Conservation (phyloP, 2,113 vertebrate genomes). For the Chaenogobius annularis region DNA sequence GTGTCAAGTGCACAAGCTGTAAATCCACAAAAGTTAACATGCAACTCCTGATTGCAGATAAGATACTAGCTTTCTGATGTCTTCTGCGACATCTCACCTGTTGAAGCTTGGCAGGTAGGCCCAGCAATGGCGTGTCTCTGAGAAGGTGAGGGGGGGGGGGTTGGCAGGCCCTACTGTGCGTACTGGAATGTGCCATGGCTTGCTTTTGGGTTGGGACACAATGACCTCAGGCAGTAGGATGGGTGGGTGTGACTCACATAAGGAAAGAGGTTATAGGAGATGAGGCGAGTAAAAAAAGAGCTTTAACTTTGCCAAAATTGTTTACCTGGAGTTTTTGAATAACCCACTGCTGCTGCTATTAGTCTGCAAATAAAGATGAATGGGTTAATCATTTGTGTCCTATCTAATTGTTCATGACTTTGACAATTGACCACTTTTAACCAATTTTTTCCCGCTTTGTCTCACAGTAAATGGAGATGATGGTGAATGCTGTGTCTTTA, state of each 20-base stretch:
- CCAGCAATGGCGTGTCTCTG: slow-evolving; percentile 18
- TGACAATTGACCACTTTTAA: slow-evolving; percentile 43
- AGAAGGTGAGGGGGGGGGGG: slow-evolving; percentile 54
- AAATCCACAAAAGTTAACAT: slow-evolving; percentile 51
- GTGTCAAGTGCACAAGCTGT: slow-evolving; percentile 55
- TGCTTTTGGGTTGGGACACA: slow-evolving; percentile 83
- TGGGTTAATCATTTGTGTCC: slow-evolving; percentile 56
- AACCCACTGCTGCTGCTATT: not conserved
- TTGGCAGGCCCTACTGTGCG: slow-evolving; percentile 73
- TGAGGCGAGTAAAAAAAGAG: slow-evolving; percentile 32
- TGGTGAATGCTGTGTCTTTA: slow-evolving; percentile 80
- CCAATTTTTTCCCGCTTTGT: slow-evolving; percentile 55
- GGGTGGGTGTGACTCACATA: slow-evolving; percentile 76
- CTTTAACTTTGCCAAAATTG: slow-evolving; percentile 41
- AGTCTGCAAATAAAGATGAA: slow-evolving; percentile 17
- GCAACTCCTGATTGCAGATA: slow-evolving; percentile 28
- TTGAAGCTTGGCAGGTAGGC: slow-evolving; percentile 58
- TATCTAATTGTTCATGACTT: slow-evolving; percentile 35
- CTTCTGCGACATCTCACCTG: slow-evolving; percentile 65
- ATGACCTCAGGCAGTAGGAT: slow-evolving; percentile 80
- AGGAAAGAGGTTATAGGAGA: slow-evolving; percentile 58
- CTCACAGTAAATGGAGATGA: slow-evolving; percentile 50
- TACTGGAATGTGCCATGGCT: slow-evolving; percentile 78
- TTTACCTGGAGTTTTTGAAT: slow-evolving; percentile 7
- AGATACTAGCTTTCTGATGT: slow-evolving; percentile 35